A percentile compares a stretch with the other conserved stretches of the same genome.
These are phyloP conservation scores for Dendrocincla tyrannina DNA, from an alignment of 2,797 vertebrate genomes.

Conservation along the genomic window DNA sequence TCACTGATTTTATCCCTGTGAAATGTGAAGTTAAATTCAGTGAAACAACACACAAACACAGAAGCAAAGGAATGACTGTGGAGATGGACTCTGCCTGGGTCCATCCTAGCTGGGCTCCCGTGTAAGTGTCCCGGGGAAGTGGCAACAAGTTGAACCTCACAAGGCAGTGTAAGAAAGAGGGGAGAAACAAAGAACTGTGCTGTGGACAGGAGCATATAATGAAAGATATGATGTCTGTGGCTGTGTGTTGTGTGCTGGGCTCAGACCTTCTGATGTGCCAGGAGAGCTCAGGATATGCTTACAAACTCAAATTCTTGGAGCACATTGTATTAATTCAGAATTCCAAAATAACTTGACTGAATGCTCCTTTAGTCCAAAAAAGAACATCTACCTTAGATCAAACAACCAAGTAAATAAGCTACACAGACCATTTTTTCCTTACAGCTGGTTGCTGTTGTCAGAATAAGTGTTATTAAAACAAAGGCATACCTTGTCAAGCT, in stretches of 20 bases:
- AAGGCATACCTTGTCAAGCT: slow-evolving; percentile 66
- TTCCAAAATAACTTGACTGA: not conserved
- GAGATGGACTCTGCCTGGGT: not conserved
- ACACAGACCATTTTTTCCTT: not conserved
- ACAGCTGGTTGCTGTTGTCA: not conserved
- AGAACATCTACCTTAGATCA: not conserved
- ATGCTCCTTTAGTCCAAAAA: not conserved
- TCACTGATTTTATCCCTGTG: not conserved
- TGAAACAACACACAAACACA: not conserved
- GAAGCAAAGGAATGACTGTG: not conserved
- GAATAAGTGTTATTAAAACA: not conserved
- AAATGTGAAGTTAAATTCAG: not conserved
- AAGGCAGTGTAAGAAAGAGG: not conserved
- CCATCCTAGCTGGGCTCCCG: not conserved
- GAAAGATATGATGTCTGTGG: not conserved
- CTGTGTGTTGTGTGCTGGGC: not conserved
- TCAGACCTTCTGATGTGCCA: not conserved
- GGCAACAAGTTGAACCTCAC: not conserved
- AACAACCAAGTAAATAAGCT: not conserved
- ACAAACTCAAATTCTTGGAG: not conserved
- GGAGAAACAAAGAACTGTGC: not conserved
- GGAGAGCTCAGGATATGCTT: not conserved
- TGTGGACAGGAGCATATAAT: not conserved
- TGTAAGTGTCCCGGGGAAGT: not conserved
- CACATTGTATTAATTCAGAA: not conserved